Evolutionary conservation across 64 coral and sea anemone genomes (phyloP).

Genomic region (Montipora sp.): DNA sequence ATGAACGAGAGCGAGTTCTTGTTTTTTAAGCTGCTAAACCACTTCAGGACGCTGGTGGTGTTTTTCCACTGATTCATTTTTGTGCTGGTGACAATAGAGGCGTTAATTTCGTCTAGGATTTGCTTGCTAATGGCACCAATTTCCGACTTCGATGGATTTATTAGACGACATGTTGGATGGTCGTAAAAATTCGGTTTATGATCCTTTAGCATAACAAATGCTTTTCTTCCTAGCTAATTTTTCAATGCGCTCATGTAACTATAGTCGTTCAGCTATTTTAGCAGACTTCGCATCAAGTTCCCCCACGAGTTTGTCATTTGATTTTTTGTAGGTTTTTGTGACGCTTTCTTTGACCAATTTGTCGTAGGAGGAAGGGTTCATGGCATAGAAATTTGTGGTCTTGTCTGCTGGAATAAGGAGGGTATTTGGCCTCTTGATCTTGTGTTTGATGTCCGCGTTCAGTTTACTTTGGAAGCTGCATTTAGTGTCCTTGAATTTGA

Average conservation of each 20-base stretch:
- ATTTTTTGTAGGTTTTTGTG: conserved; percentile 51
- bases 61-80: conserved; percentile 73
- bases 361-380: conserved; percentile 21
- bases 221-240: background rate
- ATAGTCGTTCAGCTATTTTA: background rate
- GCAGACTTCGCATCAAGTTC: background rate
- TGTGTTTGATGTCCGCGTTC: conserved; percentile 11
- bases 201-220: no score
- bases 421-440: conserved; percentile 37
- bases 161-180: conserved; percentile 1
- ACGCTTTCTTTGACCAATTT: conserved; percentile 70
- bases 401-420: conserved; percentile 9
- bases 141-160: conserved; percentile 58
- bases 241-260: background rate
- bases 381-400: conserved; percentile 24
- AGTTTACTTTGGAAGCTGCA: conserved; percentile 39
- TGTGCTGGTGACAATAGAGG: conserved; percentile 13
- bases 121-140: conserved; percentile 67
- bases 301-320: background rate
- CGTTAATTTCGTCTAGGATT: conserved; percentile 55
- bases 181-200: no score
- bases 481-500: conserved; percentile 38
- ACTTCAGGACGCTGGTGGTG: conserved; percentile 43
- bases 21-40: no score
- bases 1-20: no score